These are phyloP conservation scores for Melanophora roralis DNA, from an alignment of 2,888 invertebrate species.

Conservation along the genomic window DNA sequence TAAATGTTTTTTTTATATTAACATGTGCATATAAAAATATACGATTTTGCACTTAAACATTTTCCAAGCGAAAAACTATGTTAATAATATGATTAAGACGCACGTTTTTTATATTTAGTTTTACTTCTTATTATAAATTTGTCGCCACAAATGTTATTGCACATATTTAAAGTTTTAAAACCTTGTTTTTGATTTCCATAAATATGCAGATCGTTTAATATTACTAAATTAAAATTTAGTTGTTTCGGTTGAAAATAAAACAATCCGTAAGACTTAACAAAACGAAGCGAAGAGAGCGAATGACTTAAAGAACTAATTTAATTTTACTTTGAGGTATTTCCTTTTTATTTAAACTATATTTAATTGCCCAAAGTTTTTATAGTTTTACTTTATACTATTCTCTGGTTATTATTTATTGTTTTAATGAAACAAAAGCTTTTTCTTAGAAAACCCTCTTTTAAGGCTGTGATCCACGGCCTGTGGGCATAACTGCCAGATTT, in stretches of 20 bases:
- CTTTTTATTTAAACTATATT: too few species aligned
- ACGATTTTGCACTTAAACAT: too few species aligned
- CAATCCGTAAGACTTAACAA: neutral
- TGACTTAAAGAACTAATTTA: slow-evolving; percentile 2
- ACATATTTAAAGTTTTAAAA: too few species aligned
- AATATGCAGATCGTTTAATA: neutral
- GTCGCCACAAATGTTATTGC: too few species aligned
- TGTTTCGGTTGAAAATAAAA: neutral
- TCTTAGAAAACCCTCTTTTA: neutral
- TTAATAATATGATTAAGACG: too few species aligned
- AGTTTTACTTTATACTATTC: neutral
- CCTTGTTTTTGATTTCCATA: neutral
- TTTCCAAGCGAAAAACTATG: too few species aligned
- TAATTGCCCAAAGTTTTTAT: neutral
- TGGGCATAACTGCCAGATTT: too few species aligned
- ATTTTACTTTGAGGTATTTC: neutral
- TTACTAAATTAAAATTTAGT: neutral
- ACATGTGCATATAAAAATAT: too few species aligned
- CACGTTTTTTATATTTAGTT: too few species aligned
- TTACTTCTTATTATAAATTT: too few species aligned
- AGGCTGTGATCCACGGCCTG: neutral
- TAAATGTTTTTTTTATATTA: too few species aligned
- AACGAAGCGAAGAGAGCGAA: neutral
- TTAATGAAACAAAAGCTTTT: slow-evolving; percentile 17
- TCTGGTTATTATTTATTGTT: neutral